Conservation (phyloP, 2,797 vertebrate genomes). For the Champsocephalus gunnari region DNA sequence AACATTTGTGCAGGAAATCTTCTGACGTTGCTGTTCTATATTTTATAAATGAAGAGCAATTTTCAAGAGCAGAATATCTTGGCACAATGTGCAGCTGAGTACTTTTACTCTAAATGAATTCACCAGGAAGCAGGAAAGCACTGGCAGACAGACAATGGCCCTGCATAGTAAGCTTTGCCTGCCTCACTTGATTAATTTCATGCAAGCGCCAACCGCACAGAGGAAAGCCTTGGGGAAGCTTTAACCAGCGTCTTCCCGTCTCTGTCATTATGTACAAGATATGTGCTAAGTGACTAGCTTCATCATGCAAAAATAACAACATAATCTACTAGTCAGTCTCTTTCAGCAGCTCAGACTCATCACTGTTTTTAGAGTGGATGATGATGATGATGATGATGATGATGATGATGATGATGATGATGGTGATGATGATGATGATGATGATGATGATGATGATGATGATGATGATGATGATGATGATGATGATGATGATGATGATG, state of each 20-base stretch:
- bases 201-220: background rate
- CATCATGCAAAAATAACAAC: slow-evolving; percentile 51
- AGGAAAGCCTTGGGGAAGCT: slow-evolving; percentile 44
- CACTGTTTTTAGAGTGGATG: background rate
- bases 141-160: slow-evolving; percentile 47
- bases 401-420: too few relatives aligned
- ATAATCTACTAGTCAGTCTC: slow-evolving; percentile 25
- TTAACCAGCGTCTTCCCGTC: slow-evolving; percentile 30
- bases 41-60: slow-evolving; percentile 48
- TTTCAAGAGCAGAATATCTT: slow-evolving; percentile 19
- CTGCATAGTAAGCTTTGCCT: slow-evolving; percentile 35
- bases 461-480: too few relatives aligned
- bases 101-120: slow-evolving; percentile 47
- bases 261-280: slow-evolving; percentile 27
- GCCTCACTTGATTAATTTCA: slow-evolving; percentile 49
- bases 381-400: too few relatives aligned
- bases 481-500: too few relatives aligned
- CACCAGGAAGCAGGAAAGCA: slow-evolving; percentile 28
- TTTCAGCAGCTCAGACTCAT: background rate
- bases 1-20: slow-evolving; percentile 28
- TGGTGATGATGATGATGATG: too few relatives aligned
- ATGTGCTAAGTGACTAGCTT: slow-evolving; percentile 24
- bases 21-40: slow-evolving; percentile 17
- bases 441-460: too few relatives aligned
- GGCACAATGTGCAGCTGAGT: slow-evolving; percentile 20